Base-by-base conservation (phyloP, 2,797 vertebrate species). In the Taenioides sp. region DNA sequence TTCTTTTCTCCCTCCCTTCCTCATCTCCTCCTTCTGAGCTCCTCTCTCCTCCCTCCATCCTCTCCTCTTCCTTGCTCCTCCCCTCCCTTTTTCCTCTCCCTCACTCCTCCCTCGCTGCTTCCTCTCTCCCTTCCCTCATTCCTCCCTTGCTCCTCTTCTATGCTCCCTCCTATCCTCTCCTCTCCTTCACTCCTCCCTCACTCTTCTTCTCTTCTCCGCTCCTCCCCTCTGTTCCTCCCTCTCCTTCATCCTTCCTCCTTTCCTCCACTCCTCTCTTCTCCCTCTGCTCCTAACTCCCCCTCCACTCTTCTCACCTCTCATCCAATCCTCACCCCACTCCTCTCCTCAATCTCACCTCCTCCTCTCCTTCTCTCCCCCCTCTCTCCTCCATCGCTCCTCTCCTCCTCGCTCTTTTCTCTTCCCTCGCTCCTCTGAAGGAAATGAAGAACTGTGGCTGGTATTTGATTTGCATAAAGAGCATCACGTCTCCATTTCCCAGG, bases 391-490 rank as follows among this genome's bases (percentile, higher is more conserved):
- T 25, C 25, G 73, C 80, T 79, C 14, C 14, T 27, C 58, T 18
- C 25, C 54, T 25, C 27, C 18, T 25, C 25, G 73, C 80, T 79
- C 14, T 5, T 27, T 25, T 18, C 22, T 54, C 25, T 54, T 25
- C 27, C 18, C 11, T 25, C 25, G 73, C 80, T 79, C 76, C 74
- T 84, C 67, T 64, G 65, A 76, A 77, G 73, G 71, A 87, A 84
- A 86, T 76, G 74, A 83, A 80, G 71, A 74, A 74, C 80, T 80
- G 83, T 68, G 73, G 71, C 72, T 78, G 79, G 79, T 82, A 82
- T 86, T 87, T 83, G 68, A 87, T 86, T 87, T 86, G 74, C 82
- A 86, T 86, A 84, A 86, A 83, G 75, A 85, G 79, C 80, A 80
- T 83, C 79, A 81, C 55, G 54, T 82, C 75, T 85, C 81, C 74